Conservation (phyloP, 2,888 invertebrate species). For the Oligia latruncula region DNA sequence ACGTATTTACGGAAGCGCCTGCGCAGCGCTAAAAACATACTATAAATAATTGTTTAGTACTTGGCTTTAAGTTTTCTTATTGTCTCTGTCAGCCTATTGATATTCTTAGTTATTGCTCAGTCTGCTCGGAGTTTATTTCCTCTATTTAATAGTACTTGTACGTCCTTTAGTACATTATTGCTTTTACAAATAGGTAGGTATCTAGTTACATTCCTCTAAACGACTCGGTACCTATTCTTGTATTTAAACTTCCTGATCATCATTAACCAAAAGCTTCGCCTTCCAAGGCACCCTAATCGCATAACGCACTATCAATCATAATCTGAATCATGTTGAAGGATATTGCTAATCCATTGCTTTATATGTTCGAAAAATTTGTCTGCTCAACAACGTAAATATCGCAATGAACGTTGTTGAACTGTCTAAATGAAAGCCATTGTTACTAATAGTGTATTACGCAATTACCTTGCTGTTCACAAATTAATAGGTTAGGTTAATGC, state of each 20-base stretch:
- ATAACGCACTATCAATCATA: neutral
- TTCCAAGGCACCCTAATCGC: neutral
- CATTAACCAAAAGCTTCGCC: neutral
- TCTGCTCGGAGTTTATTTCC: conserved; percentile 27
- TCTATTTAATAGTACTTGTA: neutral
- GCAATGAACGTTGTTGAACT: neutral
- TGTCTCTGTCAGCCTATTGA: conserved; percentile 50
- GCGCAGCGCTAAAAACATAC: conserved; percentile 64
- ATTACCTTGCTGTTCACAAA: neutral
- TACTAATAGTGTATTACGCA: neutral
- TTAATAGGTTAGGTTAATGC: neutral
- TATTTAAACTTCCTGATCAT: neutral
- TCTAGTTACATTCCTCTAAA: neutral
- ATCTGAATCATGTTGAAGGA: neutral
- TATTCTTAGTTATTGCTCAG: conserved; percentile 41
- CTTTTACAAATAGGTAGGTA: neutral
- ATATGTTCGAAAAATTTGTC: neutral
- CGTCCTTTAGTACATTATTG: conserved; percentile 4
- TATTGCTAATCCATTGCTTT: neutral
- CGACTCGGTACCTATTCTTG: neutral
- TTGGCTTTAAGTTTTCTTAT: conserved; percentile 57
- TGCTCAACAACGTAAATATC: neutral
- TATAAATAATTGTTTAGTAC: conserved; percentile 63
- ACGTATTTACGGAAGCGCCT: conserved; percentile 67
- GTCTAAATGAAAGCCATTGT: neutral